Evolutionary conservation across 2,797 vertebrate species (phyloP).

Genomic region (Enteromius mattozi): DNA sequence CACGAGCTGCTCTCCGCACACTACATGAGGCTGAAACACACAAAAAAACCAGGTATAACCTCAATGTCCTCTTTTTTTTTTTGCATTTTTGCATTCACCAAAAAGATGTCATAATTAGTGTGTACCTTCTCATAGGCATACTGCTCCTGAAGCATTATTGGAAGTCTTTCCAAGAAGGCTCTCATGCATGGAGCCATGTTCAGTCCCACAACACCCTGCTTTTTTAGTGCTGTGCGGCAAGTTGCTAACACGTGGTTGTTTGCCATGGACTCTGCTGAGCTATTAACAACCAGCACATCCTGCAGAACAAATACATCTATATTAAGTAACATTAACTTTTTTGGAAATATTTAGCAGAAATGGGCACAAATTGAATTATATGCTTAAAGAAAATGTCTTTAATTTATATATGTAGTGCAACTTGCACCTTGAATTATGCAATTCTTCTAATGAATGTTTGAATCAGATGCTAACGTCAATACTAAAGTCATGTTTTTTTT

Average conservation of each 20-base stretch:
- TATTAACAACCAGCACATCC: conserved; percentile 95
- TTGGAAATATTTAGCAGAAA: background rate
- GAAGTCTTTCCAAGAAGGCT: conserved; percentile 93
- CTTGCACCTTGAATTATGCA: background rate
- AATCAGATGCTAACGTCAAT: background rate
- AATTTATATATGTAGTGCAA: too few species aligned
- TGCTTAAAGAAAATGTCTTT: background rate
- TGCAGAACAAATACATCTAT: conserved; percentile 61
- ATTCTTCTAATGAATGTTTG: background rate
- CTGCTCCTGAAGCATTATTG: conserved; percentile 97
- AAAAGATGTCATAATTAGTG: background rate
- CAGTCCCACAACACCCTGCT: conserved; percentile 91
- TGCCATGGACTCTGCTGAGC: conserved; percentile 88
- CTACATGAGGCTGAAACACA: conserved; percentile 87
- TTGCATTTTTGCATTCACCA: background rate
- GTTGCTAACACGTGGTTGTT: conserved; percentile 92
- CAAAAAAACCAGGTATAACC: conserved; percentile 10
- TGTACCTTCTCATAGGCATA: conserved; percentile 93
- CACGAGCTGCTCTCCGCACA: conserved; percentile 96
- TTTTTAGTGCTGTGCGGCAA: conserved; percentile 90
- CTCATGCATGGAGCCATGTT: conserved; percentile 97
- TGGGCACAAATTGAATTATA: background rate
- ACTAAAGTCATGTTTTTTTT: background rate
- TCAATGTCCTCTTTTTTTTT: background rate
- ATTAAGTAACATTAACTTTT: background rate